Base-by-base conservation (phyloP, 2,888 invertebrate species). In the Cryptus viduatorius region DNA sequence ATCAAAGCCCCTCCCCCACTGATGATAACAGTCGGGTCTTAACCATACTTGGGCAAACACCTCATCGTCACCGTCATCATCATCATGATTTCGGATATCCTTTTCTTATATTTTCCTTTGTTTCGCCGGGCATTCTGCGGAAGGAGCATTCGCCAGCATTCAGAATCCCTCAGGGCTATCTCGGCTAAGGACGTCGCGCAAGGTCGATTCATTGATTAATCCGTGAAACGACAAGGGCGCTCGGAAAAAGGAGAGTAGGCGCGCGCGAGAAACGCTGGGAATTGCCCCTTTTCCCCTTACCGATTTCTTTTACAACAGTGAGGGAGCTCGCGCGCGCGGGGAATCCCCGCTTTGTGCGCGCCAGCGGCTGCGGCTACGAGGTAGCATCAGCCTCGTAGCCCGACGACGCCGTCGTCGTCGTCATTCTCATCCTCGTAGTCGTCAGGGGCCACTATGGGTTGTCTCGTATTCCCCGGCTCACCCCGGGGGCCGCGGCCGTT, bases 171-270 rank as follows among this genome's bases (percentile, higher is more conserved):
- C 83, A 56, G 86, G 80, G 78, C 65, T 75, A 80, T 80, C 80
- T 75, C 75, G 80, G 59, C 75, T 75, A 67, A 80, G 75, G 68
- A 80, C 80, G 79, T 86, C 83, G 83, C 79, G 85, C 86, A 85
- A 85, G 85, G 85, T 86, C 86, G 83, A 86, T 86, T 86, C 86
- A 86, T 86, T 85, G 86, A 86, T 86, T 86, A 85, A 85, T 85
- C 83, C 83, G 83, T 73, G 65, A 82, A 80, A 73, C 44, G 37
- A 69, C 76, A 77, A 78, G 67, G 79, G 79, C 65, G 82, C 79
- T 61, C 83, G 68, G 65, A 82, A 69, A 82, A 68, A 86, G 68
- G 65, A 82, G 73, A 82, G 73, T 75, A 61, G 61, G 61, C 61
- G 61, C 61, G 61, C 61, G 61, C 59, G 42, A 53, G 61, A n/a